phyloP scores from a whole-genome alignment of 1,140 invertebrate genomes.

The Euglossa dilemma region DNA sequence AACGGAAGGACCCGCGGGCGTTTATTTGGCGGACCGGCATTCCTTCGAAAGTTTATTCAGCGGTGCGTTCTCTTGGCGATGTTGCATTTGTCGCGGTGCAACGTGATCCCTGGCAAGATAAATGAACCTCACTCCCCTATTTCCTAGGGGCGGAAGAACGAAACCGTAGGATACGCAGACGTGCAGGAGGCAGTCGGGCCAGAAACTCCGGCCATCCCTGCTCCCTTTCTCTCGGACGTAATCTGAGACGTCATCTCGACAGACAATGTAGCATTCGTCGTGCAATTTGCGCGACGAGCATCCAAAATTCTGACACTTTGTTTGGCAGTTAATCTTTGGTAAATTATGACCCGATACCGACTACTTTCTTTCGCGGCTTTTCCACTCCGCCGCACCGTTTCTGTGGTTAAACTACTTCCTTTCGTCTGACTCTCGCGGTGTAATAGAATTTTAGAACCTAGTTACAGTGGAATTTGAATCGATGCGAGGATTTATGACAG shows the following conservation, averaged over 20 bases:
- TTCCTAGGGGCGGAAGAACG: slow-evolving; percentile 36
- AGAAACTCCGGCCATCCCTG: slow-evolving; percentile 31
- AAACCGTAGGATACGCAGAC: slow-evolving; percentile 36
- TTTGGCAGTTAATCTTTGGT: slow-evolving; percentile 23
- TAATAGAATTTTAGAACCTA: no score
- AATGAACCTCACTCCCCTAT: slow-evolving; percentile 65
- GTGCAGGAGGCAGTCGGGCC: not conserved
- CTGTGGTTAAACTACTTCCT: not conserved
- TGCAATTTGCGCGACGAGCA: slow-evolving; percentile 56
- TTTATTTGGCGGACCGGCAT: slow-evolving; percentile 47
- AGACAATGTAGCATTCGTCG: slow-evolving; percentile 24
- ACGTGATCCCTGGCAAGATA: slow-evolving; percentile 70
- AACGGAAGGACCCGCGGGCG: slow-evolving; percentile 19
- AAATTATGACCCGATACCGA: not conserved
- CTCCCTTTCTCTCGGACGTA: slow-evolving; percentile 46
- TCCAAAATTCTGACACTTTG: slow-evolving; percentile 7
- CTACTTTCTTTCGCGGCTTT: no score
- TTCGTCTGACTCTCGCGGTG: not conserved
- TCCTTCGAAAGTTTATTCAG: slow-evolving; percentile 53
- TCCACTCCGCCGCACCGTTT: no score
- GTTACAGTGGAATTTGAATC: no score
- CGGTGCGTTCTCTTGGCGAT: slow-evolving; percentile 56
- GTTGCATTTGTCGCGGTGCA: slow-evolving; percentile 72
- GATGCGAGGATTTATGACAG: no score
- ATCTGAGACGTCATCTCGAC: slow-evolving; percentile 53